These are phyloP conservation scores for Marronus borbonicus DNA, from an alignment of 2,888 invertebrate genomes.

Conservation along the genomic window DNA sequence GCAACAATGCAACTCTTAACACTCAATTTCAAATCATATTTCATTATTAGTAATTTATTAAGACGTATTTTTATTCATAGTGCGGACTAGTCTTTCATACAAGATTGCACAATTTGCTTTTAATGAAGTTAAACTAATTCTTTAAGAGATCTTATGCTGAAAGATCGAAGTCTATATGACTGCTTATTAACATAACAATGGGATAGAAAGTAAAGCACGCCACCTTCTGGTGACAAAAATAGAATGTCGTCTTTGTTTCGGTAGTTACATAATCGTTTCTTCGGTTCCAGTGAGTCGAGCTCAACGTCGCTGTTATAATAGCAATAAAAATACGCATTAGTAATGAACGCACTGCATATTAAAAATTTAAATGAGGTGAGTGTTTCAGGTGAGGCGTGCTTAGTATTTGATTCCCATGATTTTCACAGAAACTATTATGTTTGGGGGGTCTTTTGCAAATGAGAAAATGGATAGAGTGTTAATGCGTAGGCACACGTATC, in stretches of 20 bases:
- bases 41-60: no score
- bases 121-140: slow-evolving; percentile 15
- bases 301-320: slow-evolving; percentile 22
- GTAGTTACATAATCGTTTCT: slow-evolving; percentile 17
- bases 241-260: slow-evolving; percentile 39
- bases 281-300: slow-evolving; percentile 17
- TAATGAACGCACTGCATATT: slow-evolving; percentile 19
- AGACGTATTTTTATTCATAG: slow-evolving; percentile 5
- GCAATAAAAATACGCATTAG: slow-evolving; percentile 30
- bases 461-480: neutral
- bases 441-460: neutral
- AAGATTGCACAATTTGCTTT: neutral
- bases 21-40: neutral
- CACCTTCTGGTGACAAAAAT: slow-evolving; percentile 43
- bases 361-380: slow-evolving; percentile 39
- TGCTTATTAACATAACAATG: slow-evolving; percentile 35
- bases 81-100: neutral
- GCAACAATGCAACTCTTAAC: neutral
- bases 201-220: slow-evolving; percentile 36
- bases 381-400: slow-evolving; percentile 37
- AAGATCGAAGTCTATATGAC: slow-evolving; percentile 21
- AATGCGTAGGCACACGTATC: no score
- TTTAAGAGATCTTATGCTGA: slow-evolving; percentile 15
- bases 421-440: slow-evolving; percentile 19
- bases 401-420: slow-evolving; percentile 16